Conservation (phyloP, 2,797 vertebrate genomes). For the Emys orbicularis region DNA sequence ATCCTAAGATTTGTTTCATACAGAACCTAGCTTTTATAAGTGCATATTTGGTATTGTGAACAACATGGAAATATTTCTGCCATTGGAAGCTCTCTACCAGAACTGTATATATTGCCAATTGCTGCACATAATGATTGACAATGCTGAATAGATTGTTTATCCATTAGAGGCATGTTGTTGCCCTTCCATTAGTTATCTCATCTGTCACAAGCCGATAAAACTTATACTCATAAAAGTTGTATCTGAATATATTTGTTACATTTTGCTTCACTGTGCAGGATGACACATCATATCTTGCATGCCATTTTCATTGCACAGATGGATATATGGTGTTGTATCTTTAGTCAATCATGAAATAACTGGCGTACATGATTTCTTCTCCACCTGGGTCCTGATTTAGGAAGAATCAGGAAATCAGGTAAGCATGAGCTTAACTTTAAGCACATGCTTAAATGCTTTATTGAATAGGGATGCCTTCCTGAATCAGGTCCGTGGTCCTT, state of each 20-base stretch:
- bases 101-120: not conserved
- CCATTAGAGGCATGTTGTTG: slow-evolving; percentile 30
- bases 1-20: slow-evolving; percentile 8
- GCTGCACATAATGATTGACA: slow-evolving; percentile 9
- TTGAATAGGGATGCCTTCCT: not conserved
- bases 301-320: slow-evolving; percentile 20
- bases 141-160: slow-evolving; percentile 29
- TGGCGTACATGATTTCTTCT: not conserved
- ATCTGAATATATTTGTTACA: slow-evolving; percentile 2
- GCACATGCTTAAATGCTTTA: not conserved
- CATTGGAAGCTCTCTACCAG: not conserved
- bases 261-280: not conserved
- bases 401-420: not conserved
- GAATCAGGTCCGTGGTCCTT: slow-evolving; percentile 40
- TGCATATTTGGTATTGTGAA: not conserved
- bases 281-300: not conserved
- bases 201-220: slow-evolving; percentile 60
- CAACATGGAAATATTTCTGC: not conserved
- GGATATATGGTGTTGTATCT: slow-evolving; percentile 9
- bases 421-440: not conserved
- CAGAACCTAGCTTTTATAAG: slow-evolving; percentile 36
- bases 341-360: not conserved
- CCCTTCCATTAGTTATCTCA: slow-evolving; percentile 49
- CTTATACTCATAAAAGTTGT: slow-evolving; percentile 13
- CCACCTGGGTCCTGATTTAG: not conserved